Percentiles rank a stretch among this genome's conserved stretches.
Evolutionary conservation across 1,140 invertebrate species (phyloP).

Genomic region (Ceratoteleas bidentatus): DNA sequence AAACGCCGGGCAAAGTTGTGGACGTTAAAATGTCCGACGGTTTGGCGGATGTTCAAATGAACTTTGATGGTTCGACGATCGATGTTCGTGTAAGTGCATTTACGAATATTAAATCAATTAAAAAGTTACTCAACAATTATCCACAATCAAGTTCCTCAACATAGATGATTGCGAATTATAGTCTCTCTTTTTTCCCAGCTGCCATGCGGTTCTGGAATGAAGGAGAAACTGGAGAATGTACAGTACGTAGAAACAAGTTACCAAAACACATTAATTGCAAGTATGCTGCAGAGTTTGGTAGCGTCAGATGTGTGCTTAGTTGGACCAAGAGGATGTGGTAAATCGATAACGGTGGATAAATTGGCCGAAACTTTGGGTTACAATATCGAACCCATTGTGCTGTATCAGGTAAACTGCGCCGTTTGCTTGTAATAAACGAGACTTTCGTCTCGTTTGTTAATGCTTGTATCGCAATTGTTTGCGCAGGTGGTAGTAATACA

Average conservation of each 20-base stretch:
- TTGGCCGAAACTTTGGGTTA: conserved; percentile 90
- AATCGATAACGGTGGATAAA: conserved; percentile 90
- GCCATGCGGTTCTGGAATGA: conserved; percentile 67
- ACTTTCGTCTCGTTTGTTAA: not conserved
- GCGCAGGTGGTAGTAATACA: too few relatives aligned
- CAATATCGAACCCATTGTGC: conserved; percentile 91
- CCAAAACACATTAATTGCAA: conserved; percentile 89
- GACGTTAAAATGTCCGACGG: conserved; percentile 72
- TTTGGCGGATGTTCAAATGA: conserved; percentile 69
- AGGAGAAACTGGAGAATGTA: conserved; percentile 25
- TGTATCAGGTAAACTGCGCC: conserved; percentile 87
- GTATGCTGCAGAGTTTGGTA: conserved; percentile 89
- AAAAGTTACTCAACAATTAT: too few relatives aligned
- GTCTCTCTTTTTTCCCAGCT: conserved; percentile 68
- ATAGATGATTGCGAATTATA: conserved; percentile 4
- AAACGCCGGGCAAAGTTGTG: conserved; percentile 68
- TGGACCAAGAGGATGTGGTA: conserved; percentile 95
- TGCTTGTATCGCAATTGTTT: too few relatives aligned
- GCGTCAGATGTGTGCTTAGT: conserved; percentile 93
- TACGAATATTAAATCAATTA: not conserved
- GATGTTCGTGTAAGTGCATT: conserved; percentile 75
- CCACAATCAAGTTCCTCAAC: too few relatives aligned
- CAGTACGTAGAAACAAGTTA: conserved; percentile 88
- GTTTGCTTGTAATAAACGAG: not conserved
- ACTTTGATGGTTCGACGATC: conserved; percentile 71